Base-by-base conservation (phyloP, 2,113 vertebrate species). In the Euleptes europaea region DNA sequence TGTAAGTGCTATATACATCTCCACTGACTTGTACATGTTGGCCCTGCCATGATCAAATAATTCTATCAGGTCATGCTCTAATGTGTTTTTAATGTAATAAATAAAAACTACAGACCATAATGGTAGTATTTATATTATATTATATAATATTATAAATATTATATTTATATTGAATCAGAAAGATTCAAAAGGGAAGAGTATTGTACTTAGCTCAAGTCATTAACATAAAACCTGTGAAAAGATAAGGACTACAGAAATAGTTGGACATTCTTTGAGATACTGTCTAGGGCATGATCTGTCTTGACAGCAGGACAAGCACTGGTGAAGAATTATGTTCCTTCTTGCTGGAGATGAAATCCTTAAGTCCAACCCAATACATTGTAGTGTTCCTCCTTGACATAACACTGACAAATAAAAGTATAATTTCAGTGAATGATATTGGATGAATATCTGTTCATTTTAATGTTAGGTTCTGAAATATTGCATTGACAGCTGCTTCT, bases 391-490 rank as follows among this genome's bases (percentile, higher is more conserved):
- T 70, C 15, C 33, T 70, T 38, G 14, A 70, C 69, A 70, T 17
- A n/a, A 17, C 35, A 17, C 33, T 70, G 6, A 38, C 69, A 38
- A 35, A 38, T 6, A 70, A 70, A 40, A 21, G 65, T 7, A 17
- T 73, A 21, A 47, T 35, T 85, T 54, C 89, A 86, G 73, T 90
- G 47, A 28, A 73, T 33, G 85, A 78, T 88, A 78, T 92, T 65
- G 91, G 78, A 26, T 67, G 44, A 94, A 88, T 19, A 84, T 9
- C 66, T 71, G 88, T 75, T 93, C 66, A 65, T 31, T n/a, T 85
- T 90, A 88, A 91, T 92, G 82, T 76, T 89, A 88, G 40, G 31
- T 87, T 94, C n/a, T 89, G 80, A 91, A 90, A 84, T 57, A 74
- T 79, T 92, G 72, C 17, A 87, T 73, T 73, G 69, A 80, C 83